Conservation (phyloP, 2,113 vertebrate genomes). For the Xyliphius kryptos region DNA sequence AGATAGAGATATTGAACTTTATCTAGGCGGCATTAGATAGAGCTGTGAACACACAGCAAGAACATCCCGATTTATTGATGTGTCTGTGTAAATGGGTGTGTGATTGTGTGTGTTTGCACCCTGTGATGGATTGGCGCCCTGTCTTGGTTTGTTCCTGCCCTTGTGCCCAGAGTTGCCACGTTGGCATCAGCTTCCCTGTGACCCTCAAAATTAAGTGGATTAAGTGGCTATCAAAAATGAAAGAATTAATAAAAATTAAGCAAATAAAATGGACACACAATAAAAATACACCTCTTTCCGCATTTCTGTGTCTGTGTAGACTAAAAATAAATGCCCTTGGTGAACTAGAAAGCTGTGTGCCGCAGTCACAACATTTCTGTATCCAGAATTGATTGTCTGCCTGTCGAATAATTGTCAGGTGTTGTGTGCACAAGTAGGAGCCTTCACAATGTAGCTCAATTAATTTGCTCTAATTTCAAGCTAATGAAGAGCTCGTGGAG, state of each 20-base stretch:
- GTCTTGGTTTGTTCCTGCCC: too few relatives aligned
- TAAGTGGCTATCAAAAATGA: too few relatives aligned
- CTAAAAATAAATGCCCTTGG: slow-evolving; percentile 15
- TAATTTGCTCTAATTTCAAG: slow-evolving; percentile 14
- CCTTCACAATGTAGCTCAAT: slow-evolving; percentile 18
- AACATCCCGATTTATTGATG: neutral
- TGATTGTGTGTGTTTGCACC: too few relatives aligned
- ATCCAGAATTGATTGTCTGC: slow-evolving; percentile 16
- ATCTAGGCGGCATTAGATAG: neutral
- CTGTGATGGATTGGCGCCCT: too few relatives aligned
- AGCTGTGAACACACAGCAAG: too few relatives aligned
- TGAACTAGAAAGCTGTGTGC: slow-evolving; percentile 6
- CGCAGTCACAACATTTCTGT: slow-evolving; percentile 21
- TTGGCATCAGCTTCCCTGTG: too few relatives aligned
- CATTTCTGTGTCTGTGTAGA: neutral
- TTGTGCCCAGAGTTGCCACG: too few relatives aligned
- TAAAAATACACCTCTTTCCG: neutral
- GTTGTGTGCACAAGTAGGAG: slow-evolving; percentile 9
- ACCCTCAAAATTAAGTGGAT: too few relatives aligned
- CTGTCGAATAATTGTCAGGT: slow-evolving; percentile 1
- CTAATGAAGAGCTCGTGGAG: slow-evolving; percentile 21
- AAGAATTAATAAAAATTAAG: too few relatives aligned
- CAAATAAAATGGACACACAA: neutral
- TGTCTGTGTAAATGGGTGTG: neutral
- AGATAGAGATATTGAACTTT: neutral